Percentiles rank a stretch among this genome's conserved stretches.
Conservation (phyloP, 2,797 vertebrate species). For the Diglossa cyanea region DNA sequence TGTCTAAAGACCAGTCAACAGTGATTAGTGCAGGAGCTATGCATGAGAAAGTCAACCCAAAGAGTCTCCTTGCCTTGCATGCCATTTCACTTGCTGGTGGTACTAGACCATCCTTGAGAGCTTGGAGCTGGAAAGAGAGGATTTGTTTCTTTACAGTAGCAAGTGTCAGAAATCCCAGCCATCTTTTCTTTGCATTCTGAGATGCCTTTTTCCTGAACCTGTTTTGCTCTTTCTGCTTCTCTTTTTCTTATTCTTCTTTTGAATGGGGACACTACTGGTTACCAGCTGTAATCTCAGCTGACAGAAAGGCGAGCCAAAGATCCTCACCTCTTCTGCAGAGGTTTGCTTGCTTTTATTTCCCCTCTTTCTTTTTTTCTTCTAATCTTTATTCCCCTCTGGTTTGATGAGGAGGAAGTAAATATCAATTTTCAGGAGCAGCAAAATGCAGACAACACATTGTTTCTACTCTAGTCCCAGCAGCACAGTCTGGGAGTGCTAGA, state of each 20-base stretch:
- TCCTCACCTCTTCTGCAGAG: not conserved
- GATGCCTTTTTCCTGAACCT: not conserved
- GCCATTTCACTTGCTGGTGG: not conserved
- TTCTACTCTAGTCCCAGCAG: not conserved
- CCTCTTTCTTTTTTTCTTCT: not conserved
- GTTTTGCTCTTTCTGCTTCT: not conserved
- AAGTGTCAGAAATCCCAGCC: not conserved
- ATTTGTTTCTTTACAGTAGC: not conserved
- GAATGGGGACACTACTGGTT: not conserved
- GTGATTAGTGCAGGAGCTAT: not conserved
- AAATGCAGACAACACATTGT: not conserved
- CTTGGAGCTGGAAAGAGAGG: not conserved
- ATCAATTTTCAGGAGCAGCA: not conserved
- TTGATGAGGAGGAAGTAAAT: not conserved
- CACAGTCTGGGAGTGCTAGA: not conserved
- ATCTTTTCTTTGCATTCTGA: not conserved
- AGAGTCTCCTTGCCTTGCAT: not conserved
- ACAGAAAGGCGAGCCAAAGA: not conserved
- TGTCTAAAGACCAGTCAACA: not conserved
- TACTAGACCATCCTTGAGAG: not conserved
- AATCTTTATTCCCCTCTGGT: not conserved
- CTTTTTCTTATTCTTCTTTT: not conserved
- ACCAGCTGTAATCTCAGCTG: not conserved
- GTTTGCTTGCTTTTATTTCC: rapidly evolving
- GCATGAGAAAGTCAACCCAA: not conserved